Conservation (phyloP, 2,113 vertebrate genomes). For the Hippocampus comes region DNA sequence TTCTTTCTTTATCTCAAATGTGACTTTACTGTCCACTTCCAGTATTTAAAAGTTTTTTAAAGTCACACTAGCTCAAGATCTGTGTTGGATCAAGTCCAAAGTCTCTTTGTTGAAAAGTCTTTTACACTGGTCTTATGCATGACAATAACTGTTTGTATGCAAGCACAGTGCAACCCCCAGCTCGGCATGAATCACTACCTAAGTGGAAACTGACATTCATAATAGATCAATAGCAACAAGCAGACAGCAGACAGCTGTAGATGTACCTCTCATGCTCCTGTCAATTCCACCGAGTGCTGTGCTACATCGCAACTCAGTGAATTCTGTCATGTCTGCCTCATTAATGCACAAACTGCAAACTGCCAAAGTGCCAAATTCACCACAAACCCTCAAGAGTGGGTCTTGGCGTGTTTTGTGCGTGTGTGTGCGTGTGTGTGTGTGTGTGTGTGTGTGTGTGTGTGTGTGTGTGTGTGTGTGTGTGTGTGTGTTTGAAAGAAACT, state of each 20-base stretch:
- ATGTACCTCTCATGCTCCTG: slow-evolving; percentile 52
- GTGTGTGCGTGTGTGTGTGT: slow-evolving; percentile 5
- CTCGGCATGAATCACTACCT: slow-evolving; percentile 15
- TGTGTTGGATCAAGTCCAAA: neutral
- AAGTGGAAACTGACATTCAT: slow-evolving; percentile 46
- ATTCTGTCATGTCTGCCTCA: slow-evolving; percentile 45
- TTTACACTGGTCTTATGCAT: neutral
- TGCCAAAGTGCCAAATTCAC: slow-evolving; percentile 36
- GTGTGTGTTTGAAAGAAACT: neutral
- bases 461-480: neutral
- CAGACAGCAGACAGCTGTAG: slow-evolving; percentile 51
- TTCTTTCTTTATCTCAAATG: neutral
- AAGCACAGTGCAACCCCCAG: neutral
- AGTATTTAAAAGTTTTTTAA: neutral
- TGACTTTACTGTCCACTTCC: neutral
- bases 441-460: slow-evolving; percentile 6
- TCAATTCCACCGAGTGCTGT: slow-evolving; percentile 53
- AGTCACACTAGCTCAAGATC: neutral
- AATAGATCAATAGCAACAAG: slow-evolving; percentile 55
- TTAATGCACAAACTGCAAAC: slow-evolving; percentile 48
- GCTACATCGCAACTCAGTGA: slow-evolving; percentile 31
- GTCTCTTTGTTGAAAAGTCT: neutral
- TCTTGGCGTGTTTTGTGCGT: slow-evolving; percentile 9
- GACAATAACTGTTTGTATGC: neutral
- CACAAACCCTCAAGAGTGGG: slow-evolving; percentile 14